Evolutionary conservation across 2,113 vertebrate genomes (phyloP).

Genomic region (Turnix velox): DNA sequence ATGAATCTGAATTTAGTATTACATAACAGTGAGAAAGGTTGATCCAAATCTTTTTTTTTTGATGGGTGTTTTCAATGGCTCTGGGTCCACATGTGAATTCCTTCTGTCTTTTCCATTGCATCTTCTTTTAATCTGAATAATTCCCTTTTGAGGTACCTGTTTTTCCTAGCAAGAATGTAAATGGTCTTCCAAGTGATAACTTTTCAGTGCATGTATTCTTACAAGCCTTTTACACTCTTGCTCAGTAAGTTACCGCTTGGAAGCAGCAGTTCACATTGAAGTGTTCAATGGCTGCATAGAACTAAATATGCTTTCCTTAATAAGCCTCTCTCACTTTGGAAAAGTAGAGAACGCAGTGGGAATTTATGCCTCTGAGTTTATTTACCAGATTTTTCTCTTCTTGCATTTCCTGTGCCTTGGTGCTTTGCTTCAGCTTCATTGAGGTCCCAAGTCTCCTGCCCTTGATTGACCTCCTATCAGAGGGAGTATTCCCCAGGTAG

Average conservation of each 20-base stretch:
- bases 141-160: neutral
- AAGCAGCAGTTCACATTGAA: neutral
- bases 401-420: accelerated
- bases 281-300: neutral
- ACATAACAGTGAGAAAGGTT: neutral
- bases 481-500: neutral
- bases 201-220: neutral
- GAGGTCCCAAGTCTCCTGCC: neutral
- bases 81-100: neutral
- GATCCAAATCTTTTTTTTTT: neutral
- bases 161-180: neutral
- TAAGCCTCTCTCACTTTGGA: neutral
- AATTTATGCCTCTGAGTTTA: neutral
- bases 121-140: neutral
- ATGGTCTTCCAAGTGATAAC: neutral
- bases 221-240: neutral
- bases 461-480: neutral
- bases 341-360: neutral
- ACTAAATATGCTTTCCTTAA: neutral
- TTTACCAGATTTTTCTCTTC: neutral
- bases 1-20: neutral
- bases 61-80: neutral
- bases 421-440: accelerated
- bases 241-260: neutral
- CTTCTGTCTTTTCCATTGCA: neutral